Evolutionary conservation across 2,888 invertebrate genomes (phyloP), one percentile per base, ranked within the genome.

Genomic region (Caenorhabditis angaria): DNA sequence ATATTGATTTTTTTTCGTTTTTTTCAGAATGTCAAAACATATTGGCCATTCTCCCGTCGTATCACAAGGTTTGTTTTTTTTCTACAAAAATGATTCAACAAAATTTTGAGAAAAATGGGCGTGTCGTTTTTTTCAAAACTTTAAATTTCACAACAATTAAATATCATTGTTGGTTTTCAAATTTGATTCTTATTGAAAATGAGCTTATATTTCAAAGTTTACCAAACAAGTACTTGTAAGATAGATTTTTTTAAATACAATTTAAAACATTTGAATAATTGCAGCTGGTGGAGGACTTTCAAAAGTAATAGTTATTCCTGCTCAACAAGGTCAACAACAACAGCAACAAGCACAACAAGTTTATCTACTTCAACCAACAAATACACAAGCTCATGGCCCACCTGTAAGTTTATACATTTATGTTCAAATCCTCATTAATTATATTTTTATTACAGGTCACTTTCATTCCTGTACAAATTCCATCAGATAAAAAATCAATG

Each of bases 381-480:
- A 22, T 20, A 10, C 18, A 20, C 27, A n/a, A 48, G 35, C 8
- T 14, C 48, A 28, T 27, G 27, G 24, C 20, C 12, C 6, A 41
- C 28, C 47, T 20, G 55, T 55, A 63, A 63, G 41, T 41, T 24
- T 41, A 1, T 28, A 61, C 51, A 27, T n/a, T 54, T 25, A 8
- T 47, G n/a, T 18, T n/a, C 28, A 51, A 51, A 4, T 5, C 22
- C 51, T 24, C 24, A 20, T 8, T 56, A 53, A 32, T 63, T 8
- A 47, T 41, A 18, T 53, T 32, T 18, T 41, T 4, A 18, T 70
- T 74, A 2, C 65, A 78, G 74, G 68, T 78, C 12, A 70, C 74
- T 47, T 81, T 79, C 62, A 78, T 81, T 12, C 81, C 81, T 6
- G 71, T 81, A 1, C 68, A 67, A 70, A 55, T 73, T 41, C 67